Evolutionary conservation across 2,888 invertebrate species (phyloP).

Genomic region (Mongoloraphidia duomilia): DNA sequence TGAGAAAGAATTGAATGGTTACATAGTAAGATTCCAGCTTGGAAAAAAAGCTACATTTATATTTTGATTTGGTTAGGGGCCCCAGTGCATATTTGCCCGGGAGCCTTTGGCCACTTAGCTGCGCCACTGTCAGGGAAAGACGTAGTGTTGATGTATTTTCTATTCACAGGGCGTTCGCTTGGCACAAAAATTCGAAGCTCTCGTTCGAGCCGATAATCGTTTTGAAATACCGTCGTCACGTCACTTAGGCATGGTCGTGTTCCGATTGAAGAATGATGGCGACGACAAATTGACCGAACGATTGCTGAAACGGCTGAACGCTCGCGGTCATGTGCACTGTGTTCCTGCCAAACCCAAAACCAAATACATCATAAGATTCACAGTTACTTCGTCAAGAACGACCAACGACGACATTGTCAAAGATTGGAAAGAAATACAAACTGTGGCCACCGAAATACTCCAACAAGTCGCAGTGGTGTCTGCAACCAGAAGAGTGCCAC

Average conservation of each 20-base stretch:
- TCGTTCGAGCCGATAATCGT: slow-evolving; percentile 66
- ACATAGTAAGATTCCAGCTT: no score
- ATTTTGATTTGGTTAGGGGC: no score
- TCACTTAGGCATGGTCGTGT: slow-evolving; percentile 80
- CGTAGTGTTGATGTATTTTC: not conserved
- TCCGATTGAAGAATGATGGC: slow-evolving; percentile 55
- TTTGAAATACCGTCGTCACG: slow-evolving; percentile 84
- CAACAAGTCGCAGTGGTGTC: slow-evolving; percentile 38
- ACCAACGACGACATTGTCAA: slow-evolving; percentile 61
- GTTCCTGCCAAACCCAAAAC: slow-evolving; percentile 82
- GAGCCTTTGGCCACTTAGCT: no score
- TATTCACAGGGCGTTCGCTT: slow-evolving; percentile 62
- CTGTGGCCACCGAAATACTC: slow-evolving; percentile 55
- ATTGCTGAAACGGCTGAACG: slow-evolving; percentile 74
- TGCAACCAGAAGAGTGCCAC: slow-evolving; percentile 48
- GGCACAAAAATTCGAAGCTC: slow-evolving; percentile 80
- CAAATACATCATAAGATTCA: slow-evolving; percentile 82
- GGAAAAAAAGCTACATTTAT: no score
- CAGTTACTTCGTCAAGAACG: slow-evolving; percentile 80
- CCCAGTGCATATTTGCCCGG: no score
- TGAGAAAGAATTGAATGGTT: no score
- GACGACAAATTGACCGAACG: slow-evolving; percentile 79
- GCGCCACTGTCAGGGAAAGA: no score
- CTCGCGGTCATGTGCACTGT: slow-evolving; percentile 77
- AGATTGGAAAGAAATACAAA: slow-evolving; percentile 78